Conservation (phyloP, 2,888 invertebrate genomes). For the Agrotis segetum region DNA sequence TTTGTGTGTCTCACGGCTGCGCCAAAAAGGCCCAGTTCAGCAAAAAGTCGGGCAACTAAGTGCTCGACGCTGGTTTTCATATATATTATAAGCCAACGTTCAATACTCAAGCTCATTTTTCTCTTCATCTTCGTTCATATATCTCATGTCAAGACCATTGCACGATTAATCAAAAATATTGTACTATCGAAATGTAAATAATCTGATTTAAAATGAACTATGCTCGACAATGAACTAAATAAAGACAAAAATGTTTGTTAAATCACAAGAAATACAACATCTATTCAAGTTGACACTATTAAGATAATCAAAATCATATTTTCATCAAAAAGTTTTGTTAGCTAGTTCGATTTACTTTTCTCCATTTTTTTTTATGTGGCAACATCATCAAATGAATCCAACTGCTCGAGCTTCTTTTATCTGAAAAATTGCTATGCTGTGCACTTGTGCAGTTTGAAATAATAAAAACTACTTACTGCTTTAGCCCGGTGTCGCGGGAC, state of each 20-base stretch:
- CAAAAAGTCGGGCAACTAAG: too few species aligned
- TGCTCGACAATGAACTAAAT: background rate
- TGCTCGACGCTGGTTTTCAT: too few species aligned
- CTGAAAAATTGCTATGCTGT: too few species aligned
- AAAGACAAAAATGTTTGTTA: background rate
- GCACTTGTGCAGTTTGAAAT: too few species aligned
- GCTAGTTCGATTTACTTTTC: background rate
- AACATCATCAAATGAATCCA: too few species aligned
- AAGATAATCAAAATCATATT: conserved; percentile 4
- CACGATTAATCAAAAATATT: conserved; percentile 8
- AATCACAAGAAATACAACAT: background rate
- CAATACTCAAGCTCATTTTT: background rate
- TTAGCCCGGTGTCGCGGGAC: too few species aligned
- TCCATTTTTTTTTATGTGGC: too few species aligned
- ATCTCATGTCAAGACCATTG: conserved; percentile 42
- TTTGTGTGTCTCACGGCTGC: too few species aligned
- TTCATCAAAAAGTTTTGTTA: background rate
- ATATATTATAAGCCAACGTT: conserved; percentile 9
- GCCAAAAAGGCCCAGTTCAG: too few species aligned
- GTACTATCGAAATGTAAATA: conserved; percentile 21
- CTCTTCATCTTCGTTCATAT: too few species aligned
- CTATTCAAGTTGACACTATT: conserved; percentile 1
- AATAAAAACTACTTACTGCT: too few species aligned
- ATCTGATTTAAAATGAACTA: conserved; percentile 15
- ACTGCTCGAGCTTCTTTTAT: too few species aligned